A percentile compares a stretch with the other conserved stretches of the same genome.
These are phyloP conservation scores for Tamandua tetradactyla DNA, from an alignment of 2,797 vertebrate genomes.

Conservation along the genomic window DNA sequence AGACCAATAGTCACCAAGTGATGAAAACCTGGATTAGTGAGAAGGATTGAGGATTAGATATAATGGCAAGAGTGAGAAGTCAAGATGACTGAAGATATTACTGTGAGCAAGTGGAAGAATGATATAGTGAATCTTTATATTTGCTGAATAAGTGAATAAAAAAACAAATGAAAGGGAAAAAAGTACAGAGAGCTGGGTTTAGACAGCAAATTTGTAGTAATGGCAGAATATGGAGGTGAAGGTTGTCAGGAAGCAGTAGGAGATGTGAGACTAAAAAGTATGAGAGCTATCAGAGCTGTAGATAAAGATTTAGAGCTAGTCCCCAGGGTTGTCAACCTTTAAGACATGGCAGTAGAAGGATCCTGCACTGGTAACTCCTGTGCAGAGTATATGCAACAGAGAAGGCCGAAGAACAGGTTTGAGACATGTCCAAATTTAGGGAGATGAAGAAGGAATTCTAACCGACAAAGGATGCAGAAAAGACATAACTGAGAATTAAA, in stretches of 20 bases:
- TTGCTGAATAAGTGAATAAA: background rate
- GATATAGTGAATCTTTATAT: background rate
- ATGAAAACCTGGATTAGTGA: background rate
- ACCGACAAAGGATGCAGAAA: background rate
- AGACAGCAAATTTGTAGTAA: background rate
- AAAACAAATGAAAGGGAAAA: background rate
- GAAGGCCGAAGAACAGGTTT: background rate
- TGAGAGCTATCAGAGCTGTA: background rate
- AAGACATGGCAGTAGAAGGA: background rate
- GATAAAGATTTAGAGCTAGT: background rate
- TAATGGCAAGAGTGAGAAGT: background rate
- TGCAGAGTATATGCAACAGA: background rate
- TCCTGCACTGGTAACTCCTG: background rate
- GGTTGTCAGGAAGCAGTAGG: background rate
- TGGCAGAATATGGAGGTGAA: background rate
- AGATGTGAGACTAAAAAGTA: background rate
- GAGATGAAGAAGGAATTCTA: background rate
- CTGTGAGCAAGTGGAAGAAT: background rate
- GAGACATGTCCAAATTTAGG: background rate
- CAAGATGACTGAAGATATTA: background rate
- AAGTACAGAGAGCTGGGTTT: background rate
- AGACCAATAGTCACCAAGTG: background rate
- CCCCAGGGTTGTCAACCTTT: background rate
- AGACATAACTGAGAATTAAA: background rate
- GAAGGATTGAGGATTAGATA: background rate